Evolutionary conservation across 2,888 invertebrate genomes (phyloP).

Genomic region (Petrolisthes manimaculis): DNA sequence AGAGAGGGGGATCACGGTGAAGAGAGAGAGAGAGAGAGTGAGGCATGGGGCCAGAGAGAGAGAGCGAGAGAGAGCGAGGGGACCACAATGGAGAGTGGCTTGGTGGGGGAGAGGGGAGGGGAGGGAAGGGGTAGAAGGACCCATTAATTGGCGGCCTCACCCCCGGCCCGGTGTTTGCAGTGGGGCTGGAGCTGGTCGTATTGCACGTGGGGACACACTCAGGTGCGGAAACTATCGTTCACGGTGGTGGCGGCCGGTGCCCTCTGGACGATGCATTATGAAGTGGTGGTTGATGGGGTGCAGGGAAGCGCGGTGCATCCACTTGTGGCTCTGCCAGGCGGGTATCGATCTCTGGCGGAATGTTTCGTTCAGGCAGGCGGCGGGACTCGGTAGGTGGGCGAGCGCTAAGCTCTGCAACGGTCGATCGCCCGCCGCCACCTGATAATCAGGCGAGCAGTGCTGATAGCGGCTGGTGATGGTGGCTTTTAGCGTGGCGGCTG

Average conservation of each 20-base stretch:
- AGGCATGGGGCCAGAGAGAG: background rate
- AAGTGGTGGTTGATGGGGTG: slow-evolving; percentile 32
- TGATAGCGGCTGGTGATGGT: slow-evolving; percentile 51
- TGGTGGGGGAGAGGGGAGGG: slow-evolving; percentile 1
- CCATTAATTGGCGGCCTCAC: slow-evolving; percentile 41
- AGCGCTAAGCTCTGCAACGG: slow-evolving; percentile 42
- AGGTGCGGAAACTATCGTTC: slow-evolving; percentile 33
- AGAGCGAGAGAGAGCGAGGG: background rate
- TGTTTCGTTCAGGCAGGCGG: slow-evolving; percentile 45
- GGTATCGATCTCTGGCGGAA: slow-evolving; percentile 50
- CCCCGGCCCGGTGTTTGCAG: slow-evolving; percentile 3
- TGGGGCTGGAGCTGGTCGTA: slow-evolving; percentile 44
- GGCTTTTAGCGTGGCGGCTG: slow-evolving; percentile 50
- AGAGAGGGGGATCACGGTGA: background rate
- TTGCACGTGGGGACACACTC: slow-evolving; percentile 35
- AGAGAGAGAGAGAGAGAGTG: background rate
- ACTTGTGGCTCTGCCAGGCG: slow-evolving; percentile 57
- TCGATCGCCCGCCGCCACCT: slow-evolving; percentile 44
- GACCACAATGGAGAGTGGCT: background rate
- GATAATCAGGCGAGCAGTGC: slow-evolving; percentile 52
- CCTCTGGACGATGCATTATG: slow-evolving; percentile 41
- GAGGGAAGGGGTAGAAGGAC: slow-evolving; percentile 29
- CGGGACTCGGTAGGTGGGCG: slow-evolving; percentile 30
- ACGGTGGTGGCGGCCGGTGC: slow-evolving; percentile 3
- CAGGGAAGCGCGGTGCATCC: slow-evolving; percentile 45